Evolutionary conservation across 2,797 vertebrate genomes (phyloP).

Genomic region (Acridotheres tristis): DNA sequence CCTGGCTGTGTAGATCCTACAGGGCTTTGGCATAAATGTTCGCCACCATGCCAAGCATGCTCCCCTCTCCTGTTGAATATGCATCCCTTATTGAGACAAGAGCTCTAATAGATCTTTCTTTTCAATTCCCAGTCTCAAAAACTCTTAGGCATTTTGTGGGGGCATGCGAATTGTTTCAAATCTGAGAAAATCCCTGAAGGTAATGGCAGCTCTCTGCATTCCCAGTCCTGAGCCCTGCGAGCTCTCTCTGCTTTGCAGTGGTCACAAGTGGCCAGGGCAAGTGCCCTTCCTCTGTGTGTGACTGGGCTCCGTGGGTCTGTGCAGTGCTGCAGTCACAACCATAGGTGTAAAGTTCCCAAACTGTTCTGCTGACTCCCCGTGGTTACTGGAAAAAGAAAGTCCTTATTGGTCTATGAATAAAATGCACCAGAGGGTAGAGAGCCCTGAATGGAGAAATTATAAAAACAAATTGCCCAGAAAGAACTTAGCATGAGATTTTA

Average conservation of each 20-base stretch:
- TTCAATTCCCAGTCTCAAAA: background rate
- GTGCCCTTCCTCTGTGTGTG: background rate
- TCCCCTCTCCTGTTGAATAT: background rate
- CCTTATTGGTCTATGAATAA: conserved; percentile 21
- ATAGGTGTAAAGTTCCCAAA: accelerated
- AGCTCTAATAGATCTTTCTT: background rate
- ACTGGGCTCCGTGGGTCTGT: accelerated
- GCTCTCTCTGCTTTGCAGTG: background rate
- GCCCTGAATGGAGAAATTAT: background rate
- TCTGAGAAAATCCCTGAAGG: background rate
- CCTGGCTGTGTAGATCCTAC: background rate
- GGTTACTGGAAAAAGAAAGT: background rate
- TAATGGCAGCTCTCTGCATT: background rate
- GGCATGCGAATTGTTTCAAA: background rate
- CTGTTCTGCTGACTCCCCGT: background rate
- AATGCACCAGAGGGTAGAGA: background rate
- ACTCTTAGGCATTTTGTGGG: background rate
- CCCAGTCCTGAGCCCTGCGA: background rate
- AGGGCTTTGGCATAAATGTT: background rate
- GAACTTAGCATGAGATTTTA: background rate
- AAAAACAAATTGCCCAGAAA: conserved; percentile 32
- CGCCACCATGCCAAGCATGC: background rate
- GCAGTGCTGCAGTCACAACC: background rate
- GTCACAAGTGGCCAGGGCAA: background rate
- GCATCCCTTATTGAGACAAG: background rate